Evolutionary conservation across 2,797 vertebrate species (phyloP).

Genomic region (Hybognathus amarus): DNA sequence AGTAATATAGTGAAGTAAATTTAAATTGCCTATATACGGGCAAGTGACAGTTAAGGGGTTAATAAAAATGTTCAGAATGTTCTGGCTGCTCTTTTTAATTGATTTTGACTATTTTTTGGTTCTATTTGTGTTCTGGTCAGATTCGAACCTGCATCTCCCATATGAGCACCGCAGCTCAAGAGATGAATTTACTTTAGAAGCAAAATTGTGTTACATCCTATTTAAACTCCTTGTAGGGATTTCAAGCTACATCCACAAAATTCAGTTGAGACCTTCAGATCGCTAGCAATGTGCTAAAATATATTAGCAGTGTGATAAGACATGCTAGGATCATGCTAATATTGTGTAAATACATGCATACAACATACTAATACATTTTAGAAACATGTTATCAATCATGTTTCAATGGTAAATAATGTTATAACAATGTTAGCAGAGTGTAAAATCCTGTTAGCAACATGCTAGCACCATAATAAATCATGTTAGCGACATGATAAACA

Average conservation of each 20-base stretch:
- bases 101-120: neutral
- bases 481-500: neutral
- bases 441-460: neutral
- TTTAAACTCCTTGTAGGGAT: no score
- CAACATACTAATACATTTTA: neutral
- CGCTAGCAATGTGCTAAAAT: no score
- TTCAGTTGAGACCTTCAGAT: no score
- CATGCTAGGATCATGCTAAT: neutral
- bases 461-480: neutral
- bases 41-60: no score
- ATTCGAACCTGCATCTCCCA: neutral
- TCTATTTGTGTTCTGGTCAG: neutral
- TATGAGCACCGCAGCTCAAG: neutral
- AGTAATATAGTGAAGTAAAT: no score
- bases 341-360: neutral
- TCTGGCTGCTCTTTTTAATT: neutral
- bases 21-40: no score
- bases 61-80: conserved; percentile 12
- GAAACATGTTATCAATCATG: neutral
- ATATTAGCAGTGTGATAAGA: neutral
- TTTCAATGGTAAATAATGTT: no score
- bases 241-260: no score
- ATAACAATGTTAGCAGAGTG: neutral
- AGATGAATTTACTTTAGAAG: neutral
- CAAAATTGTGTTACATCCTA: neutral